Evolutionary conservation across 2,797 vertebrate genomes (phyloP).

Genomic region (Sebastes vulpes): DNA sequence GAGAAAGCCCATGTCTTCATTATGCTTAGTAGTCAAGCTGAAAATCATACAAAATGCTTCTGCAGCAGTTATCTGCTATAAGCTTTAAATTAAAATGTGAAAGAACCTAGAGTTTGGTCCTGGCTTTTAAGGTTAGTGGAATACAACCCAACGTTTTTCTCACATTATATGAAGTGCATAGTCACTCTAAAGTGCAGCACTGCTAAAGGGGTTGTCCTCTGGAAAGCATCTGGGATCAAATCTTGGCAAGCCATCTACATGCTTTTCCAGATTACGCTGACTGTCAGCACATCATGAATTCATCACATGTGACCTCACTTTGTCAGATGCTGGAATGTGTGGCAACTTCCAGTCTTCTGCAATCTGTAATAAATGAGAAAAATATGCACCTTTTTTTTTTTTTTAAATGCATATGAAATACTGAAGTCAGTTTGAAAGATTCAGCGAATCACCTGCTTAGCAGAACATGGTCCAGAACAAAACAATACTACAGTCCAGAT

Average conservation of each 20-base stretch:
- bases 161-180: background rate
- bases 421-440: background rate
- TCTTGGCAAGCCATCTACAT: constrained; percentile 38
- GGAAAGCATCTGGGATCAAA: constrained; percentile 55
- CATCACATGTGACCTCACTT: constrained; percentile 32
- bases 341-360: background rate
- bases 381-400: background rate
- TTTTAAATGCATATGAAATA: background rate
- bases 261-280: constrained; percentile 45
- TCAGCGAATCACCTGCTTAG: background rate
- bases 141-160: constrained; percentile 5
- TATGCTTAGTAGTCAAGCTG: constrained; percentile 1
- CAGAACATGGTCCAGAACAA: background rate
- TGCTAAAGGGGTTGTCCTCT: constrained; percentile 32
- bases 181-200: constrained; percentile 2
- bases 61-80: background rate
- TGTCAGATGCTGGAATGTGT: constrained; percentile 25
- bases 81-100: background rate
- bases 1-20: background rate
- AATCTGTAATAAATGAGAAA: background rate
- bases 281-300: constrained; percentile 60
- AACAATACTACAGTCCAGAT: background rate
- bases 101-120: background rate
- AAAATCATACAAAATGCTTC: constrained; percentile 6
- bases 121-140: constrained; percentile 10